Evolutionary conservation across 2,888 invertebrate genomes (phyloP), one percentile per base, ranked within the genome.

Genomic region (Cosmia trapezina): DNA sequence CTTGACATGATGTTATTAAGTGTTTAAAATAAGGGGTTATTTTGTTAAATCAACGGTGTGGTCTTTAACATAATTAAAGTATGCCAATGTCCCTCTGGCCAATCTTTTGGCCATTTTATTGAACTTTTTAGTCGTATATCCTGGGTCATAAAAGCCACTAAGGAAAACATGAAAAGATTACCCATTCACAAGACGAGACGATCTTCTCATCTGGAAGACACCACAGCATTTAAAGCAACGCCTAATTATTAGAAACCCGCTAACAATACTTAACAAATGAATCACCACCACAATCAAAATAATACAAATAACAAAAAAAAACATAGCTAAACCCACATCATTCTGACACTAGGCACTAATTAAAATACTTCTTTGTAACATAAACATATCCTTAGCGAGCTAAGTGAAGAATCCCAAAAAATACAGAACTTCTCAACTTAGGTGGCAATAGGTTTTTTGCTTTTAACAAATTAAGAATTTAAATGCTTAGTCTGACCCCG

Each of bases 321-420:
- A 77, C 33, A 6, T 84, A 68, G 76, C 67, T 86, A 83, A 84
- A 86, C 85, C 85, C 81, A 84, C 77, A 86, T 85, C 85, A 86
- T 17, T 72, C 85, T 79, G 86, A 85, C 85, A 86, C 84, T 84
- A 84, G 86, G 61, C 79, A 60, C 75, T 85, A 81, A 85, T 85
- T 86, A 86, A 85, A 86, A 86, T 86, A 83, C 84, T 76, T 86
- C 86, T 77, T 77, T 79, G 86, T 84, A 65, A 59, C 59, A 81
- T 65, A 76, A 75, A 80, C 73, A 79, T 67, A 64, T 71, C 75
- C 70, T 67, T 66, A 63, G 71, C 64, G 63, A 60, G 72, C 73
- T 72, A 75, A 80, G 72, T 83, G 67, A 81, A 76, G 85, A 80
- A 86, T 85, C 63, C 86, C 82, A 84, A 85, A 85, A 85, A 86